Evolutionary conservation across 2,888 invertebrate genomes (phyloP).

Genomic region (Diadromus collaris): DNA sequence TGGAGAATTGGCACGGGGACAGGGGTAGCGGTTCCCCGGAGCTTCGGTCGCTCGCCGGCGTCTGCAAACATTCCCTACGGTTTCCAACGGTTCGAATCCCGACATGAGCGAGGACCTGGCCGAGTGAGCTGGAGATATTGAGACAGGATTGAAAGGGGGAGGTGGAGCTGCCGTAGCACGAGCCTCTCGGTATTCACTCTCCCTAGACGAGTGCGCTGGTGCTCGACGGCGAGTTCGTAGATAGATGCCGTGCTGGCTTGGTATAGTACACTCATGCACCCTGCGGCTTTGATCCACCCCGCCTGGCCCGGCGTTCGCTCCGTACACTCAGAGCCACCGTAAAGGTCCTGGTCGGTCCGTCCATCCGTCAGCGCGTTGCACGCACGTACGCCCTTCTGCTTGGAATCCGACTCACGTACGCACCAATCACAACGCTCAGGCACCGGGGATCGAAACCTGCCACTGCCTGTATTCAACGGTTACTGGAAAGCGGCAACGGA

Average conservation of each 20-base stretch:
- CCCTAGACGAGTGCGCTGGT: slow-evolving; percentile 56
- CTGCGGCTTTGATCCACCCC: slow-evolving; percentile 56
- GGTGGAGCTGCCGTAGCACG: slow-evolving; percentile 41
- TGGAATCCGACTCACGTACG: slow-evolving; percentile 68
- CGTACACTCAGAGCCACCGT: slow-evolving; percentile 39
- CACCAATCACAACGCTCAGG: slow-evolving; percentile 68
- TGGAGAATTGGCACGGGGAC: slow-evolving; percentile 17
- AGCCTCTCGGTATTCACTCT: slow-evolving; percentile 60
- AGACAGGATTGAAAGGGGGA: slow-evolving; percentile 35
- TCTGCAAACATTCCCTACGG: slow-evolving; percentile 64
- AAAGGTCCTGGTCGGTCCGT: slow-evolving; percentile 47
- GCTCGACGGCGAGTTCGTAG: slow-evolving; percentile 32
- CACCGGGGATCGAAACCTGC: slow-evolving; percentile 65
- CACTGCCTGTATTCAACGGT: slow-evolving; percentile 32
- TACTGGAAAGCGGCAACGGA: slow-evolving; percentile 44
- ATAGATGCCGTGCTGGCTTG: slow-evolving; percentile 32
- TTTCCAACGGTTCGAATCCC: slow-evolving; percentile 42
- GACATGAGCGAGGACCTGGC: slow-evolving; percentile 38
- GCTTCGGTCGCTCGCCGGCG: slow-evolving; percentile 46
- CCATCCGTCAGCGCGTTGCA: slow-evolving; percentile 61
- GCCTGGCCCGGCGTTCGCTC: slow-evolving; percentile 38
- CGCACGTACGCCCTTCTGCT: slow-evolving; percentile 65
- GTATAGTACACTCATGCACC: slow-evolving; percentile 34
- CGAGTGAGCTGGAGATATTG: slow-evolving; percentile 48
- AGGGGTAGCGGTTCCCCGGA: slow-evolving; percentile 45